Base-by-base conservation (phyloP, 2,113 vertebrate genomes). In the Dissostichus mawsoni region DNA sequence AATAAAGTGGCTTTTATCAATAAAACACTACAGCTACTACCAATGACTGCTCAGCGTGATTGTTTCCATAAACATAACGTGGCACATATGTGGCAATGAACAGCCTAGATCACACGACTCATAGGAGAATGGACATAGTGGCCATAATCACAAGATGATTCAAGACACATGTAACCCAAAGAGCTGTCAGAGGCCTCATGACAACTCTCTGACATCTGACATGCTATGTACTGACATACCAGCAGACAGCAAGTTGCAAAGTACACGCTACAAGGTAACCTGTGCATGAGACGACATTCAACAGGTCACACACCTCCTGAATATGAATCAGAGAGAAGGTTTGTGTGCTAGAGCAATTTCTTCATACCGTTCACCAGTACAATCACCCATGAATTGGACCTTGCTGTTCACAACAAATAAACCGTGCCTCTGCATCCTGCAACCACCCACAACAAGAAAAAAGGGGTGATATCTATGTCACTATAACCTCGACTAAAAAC, bases 191-290 rank as follows among this genome's bases (percentile, higher is more conserved):
- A 36, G 62, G 1, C 44, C 63, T 5, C 62, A n/a, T 58, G 11
- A 41, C 53, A 63, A 47, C 47, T 63, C 62, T 20, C 59, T 69
- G 29, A 20, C 36, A 2, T 23, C 47, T 72, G 47, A 71, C 78
- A 56, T 3, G 25, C 62, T 45, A 33, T 48, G 78, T 65, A 67
- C 12, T 51, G 61, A 64, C 45, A 69, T 17, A 63, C 48, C 67
- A 41, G 61, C 33, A 67, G 41, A 72, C 52, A 52, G 69, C 45
- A 59, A 36, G 73, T 52, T 69, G 67, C 61, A 57, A 62, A 68
- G 58, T 20, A 50, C 73, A 61, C 55, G 41, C 66, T 41, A 11
- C 16, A 50, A 57, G 57, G 58, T 66, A 53, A 73, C 52, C 51
- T 47, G 47, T 47, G 44, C 74, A 52, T 20, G 55, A 71, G n/a